phyloP scores from a whole-genome alignment of 2,888 invertebrate species.

The Eristalis arbustorum region DNA sequence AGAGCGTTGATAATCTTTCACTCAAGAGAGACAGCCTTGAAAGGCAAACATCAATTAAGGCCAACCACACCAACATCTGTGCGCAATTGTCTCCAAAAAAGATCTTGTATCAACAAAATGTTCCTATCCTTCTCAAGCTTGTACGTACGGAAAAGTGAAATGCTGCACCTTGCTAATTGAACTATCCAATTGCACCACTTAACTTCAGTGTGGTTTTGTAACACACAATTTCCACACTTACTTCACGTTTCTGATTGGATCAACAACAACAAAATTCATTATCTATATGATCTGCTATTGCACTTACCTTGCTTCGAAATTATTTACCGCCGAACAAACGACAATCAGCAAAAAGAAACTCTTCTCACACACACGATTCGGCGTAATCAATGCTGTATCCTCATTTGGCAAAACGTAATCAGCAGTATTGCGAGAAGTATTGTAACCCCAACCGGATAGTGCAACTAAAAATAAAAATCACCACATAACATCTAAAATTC shows the following conservation, averaged over 20 bases:
- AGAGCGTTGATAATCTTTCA: too few species aligned
- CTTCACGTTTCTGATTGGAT: neutral
- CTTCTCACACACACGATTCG: conserved; percentile 82
- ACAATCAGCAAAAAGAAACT: conserved; percentile 85
- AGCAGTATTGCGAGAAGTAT: conserved; percentile 87
- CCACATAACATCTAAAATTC: neutral
- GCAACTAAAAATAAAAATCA: conserved; percentile 77
- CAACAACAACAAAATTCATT: too few species aligned
- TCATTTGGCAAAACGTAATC: conserved; percentile 87
- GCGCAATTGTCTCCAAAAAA: too few species aligned
- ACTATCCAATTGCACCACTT: too few species aligned
- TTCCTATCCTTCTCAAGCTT: too few species aligned
- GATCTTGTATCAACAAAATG: too few species aligned
- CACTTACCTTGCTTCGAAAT: conserved; percentile 83
- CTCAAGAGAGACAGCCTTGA: too few species aligned
- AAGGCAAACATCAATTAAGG: too few species aligned
- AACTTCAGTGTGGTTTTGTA: neutral
- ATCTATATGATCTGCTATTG: neutral
- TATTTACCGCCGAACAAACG: conserved; percentile 87
- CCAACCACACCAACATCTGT: too few species aligned
- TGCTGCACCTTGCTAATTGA: too few species aligned
- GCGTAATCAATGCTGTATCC: conserved; percentile 85
- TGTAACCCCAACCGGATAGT: conserved; percentile 86
- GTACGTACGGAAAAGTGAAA: too few species aligned
- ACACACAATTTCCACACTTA: neutral